phyloP scores from a whole-genome alignment of 2,797 vertebrate genomes.

The Prionace glauca region DNA sequence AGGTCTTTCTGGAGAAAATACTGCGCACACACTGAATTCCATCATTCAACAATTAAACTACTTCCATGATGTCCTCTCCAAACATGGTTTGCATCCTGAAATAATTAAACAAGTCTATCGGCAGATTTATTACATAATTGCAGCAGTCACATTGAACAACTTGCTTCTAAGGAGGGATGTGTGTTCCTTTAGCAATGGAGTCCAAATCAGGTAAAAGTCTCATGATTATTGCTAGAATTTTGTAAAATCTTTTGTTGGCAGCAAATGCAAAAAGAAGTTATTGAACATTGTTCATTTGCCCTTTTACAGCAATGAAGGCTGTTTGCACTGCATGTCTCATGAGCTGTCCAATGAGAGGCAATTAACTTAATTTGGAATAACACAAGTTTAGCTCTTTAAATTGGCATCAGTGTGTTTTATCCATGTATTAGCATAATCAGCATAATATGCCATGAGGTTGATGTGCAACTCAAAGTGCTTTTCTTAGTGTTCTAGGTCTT shows the following conservation, averaged over 20 bases:
- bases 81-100: conserved; percentile 49
- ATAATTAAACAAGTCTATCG: conserved; percentile 60
- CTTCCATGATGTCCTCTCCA: conserved; percentile 50
- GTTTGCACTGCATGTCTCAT: background rate
- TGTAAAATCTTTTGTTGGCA: background rate
- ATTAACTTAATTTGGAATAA: background rate
- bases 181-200: conserved; percentile 66
- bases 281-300: too few species aligned
- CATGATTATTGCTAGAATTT: background rate
- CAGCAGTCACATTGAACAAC: conserved; percentile 61
- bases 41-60: conserved; percentile 61
- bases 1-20: conserved; percentile 49
- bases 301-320: background rate
- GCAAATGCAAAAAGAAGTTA: background rate
- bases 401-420: background rate
- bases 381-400: background rate
- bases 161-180: conserved; percentile 67
- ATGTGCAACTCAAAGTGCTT: background rate
- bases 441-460: background rate
- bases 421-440: background rate
- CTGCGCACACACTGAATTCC: conserved; percentile 51
- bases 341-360: background rate
- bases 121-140: conserved; percentile 62
- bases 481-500: background rate
- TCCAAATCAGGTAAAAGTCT: conserved; percentile 64